Evolutionary conservation across 2,797 vertebrate species (phyloP).

Genomic region (Tarsius wallacei): DNA sequence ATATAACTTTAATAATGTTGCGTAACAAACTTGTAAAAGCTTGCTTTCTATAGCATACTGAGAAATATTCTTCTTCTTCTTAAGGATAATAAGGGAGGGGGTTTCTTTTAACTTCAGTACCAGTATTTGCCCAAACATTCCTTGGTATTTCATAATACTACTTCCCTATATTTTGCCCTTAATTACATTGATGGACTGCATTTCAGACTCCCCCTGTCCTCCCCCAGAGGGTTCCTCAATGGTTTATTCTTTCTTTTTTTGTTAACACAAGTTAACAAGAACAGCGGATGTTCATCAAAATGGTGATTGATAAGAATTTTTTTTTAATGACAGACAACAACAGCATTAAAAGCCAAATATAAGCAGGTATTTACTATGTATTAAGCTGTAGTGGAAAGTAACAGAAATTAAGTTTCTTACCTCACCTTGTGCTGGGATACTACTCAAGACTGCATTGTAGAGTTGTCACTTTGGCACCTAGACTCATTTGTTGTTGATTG

Average conservation of each 20-base stretch:
- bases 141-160: too few species aligned
- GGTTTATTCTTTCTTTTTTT: background rate
- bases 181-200: background rate
- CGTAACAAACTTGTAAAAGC: background rate
- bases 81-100: background rate
- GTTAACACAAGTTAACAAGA: background rate
- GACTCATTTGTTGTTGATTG: background rate
- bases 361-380: background rate
- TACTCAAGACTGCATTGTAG: background rate
- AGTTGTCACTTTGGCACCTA: background rate
- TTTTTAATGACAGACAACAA: background rate
- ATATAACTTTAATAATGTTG: background rate
- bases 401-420: background rate
- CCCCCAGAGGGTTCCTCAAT: background rate
- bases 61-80: background rate
- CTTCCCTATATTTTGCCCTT: background rate
- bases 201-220: background rate
- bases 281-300: background rate
- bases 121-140: background rate
- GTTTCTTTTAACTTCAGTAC: background rate
- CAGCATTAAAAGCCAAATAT: background rate
- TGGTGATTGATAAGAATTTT: background rate
- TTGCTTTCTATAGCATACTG: background rate
- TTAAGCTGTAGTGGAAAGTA: background rate
- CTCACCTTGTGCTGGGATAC: fast-evolving